phyloP scores from a whole-genome alignment of 1,140 invertebrate genomes.

The Dufourea novaeangliae region DNA sequence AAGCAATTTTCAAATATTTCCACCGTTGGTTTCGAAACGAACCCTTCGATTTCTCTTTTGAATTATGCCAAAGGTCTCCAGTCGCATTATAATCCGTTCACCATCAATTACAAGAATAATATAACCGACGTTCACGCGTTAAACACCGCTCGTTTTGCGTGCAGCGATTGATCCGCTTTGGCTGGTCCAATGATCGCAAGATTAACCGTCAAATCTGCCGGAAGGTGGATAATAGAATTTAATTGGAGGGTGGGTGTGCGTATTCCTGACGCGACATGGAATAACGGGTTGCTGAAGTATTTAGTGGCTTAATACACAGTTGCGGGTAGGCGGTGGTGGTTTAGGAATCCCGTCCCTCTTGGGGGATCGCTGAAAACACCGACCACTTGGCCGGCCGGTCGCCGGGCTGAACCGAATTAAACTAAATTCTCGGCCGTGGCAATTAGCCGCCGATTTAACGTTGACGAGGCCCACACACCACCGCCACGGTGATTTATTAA shows the following conservation, averaged over 20 bases:
- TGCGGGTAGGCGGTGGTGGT: conserved; percentile 50
- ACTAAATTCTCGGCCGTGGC: conserved; percentile 71
- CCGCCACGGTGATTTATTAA: conserved; percentile 56
- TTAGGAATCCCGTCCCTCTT: conserved; percentile 55
- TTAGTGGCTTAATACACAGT: conserved; percentile 56
- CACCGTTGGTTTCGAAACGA: too few species aligned
- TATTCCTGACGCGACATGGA: conserved; percentile 28
- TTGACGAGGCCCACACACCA: conserved; percentile 55
- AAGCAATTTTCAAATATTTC: too few species aligned
- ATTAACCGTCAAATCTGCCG: conserved; percentile 35
- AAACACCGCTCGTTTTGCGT: too few species aligned
- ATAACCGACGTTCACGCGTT: not conserved
- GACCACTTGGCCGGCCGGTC: conserved; percentile 22
- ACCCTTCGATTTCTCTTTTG: not conserved
- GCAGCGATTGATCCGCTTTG: conserved; percentile 2
- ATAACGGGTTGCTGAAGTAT: conserved; percentile 51
- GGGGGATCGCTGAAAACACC: conserved; percentile 38
- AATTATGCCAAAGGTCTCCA: not conserved
- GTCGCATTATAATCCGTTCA: not conserved
- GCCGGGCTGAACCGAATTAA: conserved; percentile 68
- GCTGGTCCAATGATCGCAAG: conserved; percentile 9
- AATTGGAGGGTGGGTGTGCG: conserved; percentile 38
- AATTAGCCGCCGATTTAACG: conserved; percentile 75
- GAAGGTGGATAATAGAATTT: conserved; percentile 34
- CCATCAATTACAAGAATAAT: conserved; percentile 6